Percentiles rank a stretch among this genome's conserved stretches.
phyloP scores from a whole-genome alignment of 1,140 invertebrate species.

The Oncopodura yosiiana region DNA sequence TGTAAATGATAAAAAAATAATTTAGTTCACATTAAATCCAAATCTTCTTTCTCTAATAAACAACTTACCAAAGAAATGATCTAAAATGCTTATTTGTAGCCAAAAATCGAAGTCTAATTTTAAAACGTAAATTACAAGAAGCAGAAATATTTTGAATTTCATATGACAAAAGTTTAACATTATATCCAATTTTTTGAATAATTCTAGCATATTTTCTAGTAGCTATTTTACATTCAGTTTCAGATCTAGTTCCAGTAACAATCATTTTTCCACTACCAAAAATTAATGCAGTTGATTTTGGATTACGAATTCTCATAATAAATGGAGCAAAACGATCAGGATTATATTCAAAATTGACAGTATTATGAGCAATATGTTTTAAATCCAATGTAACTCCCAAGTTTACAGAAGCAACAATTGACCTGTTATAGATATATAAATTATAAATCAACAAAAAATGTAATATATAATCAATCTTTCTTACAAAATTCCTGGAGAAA shows the following conservation, averaged over 20 bases:
- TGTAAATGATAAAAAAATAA: background rate
- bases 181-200: constrained; percentile 50
- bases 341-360: constrained; percentile 52
- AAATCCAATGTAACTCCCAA: constrained; percentile 40
- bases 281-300: constrained; percentile 50
- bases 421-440: too few relatives aligned
- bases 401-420: constrained; percentile 44
- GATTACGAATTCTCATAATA: constrained; percentile 50
- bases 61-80: background rate
- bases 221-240: constrained; percentile 46
- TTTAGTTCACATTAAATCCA: background rate
- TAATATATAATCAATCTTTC: too few relatives aligned
- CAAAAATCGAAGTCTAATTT: constrained; percentile 7
- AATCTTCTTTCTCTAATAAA: too few relatives aligned
- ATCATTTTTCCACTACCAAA: constrained; percentile 53
- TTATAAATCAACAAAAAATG: too few relatives aligned
- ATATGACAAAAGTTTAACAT: constrained; percentile 9
- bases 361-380: constrained; percentile 46
- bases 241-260: constrained; percentile 51
- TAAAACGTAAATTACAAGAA: constrained; percentile 5
- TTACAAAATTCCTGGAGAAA: constrained; percentile 3
- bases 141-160: constrained; percentile 26
- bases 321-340: constrained; percentile 52
- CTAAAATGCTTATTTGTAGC: constrained; percentile 1
- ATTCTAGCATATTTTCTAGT: constrained; percentile 50